phyloP scores from a whole-genome alignment of 2,113 vertebrate genomes.

The Nothobranchius furzeri region DNA sequence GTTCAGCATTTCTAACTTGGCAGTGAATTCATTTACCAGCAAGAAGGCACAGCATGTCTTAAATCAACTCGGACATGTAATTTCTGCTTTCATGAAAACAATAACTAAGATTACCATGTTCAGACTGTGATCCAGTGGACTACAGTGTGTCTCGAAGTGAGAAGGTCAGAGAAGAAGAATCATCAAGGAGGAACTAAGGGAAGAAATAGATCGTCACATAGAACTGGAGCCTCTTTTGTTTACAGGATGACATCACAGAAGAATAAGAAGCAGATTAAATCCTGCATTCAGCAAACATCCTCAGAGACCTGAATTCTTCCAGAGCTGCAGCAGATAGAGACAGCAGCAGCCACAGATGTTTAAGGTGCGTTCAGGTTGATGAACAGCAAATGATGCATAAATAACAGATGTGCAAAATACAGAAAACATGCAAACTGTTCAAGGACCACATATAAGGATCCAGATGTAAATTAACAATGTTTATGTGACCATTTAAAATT shows the following conservation, averaged over 20 bases:
- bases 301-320: neutral
- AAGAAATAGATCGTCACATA: too few species aligned
- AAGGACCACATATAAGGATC: neutral
- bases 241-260: neutral
- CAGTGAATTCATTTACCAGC: too few species aligned
- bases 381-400: slow-evolving; percentile 33
- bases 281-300: neutral
- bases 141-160: too few species aligned
- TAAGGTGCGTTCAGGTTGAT: slow-evolving; percentile 19
- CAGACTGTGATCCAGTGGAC: too few species aligned
- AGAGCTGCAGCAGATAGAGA: slow-evolving; percentile 8
- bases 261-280: neutral
- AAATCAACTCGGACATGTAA: too few species aligned
- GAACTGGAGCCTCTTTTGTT: too few species aligned
- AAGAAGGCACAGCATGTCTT: too few species aligned
- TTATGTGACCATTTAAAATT: neutral
- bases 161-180: too few species aligned
- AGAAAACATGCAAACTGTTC: neutral
- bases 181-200: too few species aligned
- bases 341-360: slow-evolving; percentile 55
- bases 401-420: slow-evolving; percentile 56
- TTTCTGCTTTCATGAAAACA: too few species aligned
- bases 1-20: too few species aligned
- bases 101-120: too few species aligned
- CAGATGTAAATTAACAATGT: neutral